A percentile compares a stretch with the other conserved stretches of the same genome.
Evolutionary conservation across 2,888 invertebrate species (phyloP).

Genomic region (Netelia melanura): DNA sequence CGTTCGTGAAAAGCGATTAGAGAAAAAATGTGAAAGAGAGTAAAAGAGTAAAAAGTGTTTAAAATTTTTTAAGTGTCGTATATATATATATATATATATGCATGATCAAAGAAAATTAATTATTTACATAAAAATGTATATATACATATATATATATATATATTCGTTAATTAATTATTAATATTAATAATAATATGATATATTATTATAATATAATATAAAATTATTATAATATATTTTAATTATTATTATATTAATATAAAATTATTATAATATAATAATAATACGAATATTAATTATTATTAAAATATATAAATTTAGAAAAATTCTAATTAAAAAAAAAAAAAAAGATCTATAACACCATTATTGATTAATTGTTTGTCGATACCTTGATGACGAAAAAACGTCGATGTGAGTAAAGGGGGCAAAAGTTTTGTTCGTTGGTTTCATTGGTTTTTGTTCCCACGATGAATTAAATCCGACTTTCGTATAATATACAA

Average conservation of each 20-base stretch:
- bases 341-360: slow-evolving; percentile 12
- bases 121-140: slow-evolving; percentile 43
- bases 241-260: too few relatives aligned
- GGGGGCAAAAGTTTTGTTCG: slow-evolving; percentile 22
- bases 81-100: slow-evolving; percentile 8
- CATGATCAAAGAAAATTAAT: slow-evolving; percentile 43
- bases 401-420: slow-evolving; percentile 60
- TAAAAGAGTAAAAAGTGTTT: slow-evolving; percentile 42
- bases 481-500: slow-evolving; percentile 62
- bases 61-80: slow-evolving; percentile 32
- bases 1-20: slow-evolving; percentile 69
- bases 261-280: too few relatives aligned
- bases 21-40: slow-evolving; percentile 52
- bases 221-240: slow-evolving; percentile 55
- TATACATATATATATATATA: slow-evolving; percentile 4
- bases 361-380: too few relatives aligned
- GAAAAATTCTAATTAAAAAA: slow-evolving; percentile 6
- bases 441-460: slow-evolving; percentile 71
- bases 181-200: too few relatives aligned
- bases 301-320: slow-evolving; percentile 44
- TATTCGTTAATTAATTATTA: slow-evolving; percentile 26
- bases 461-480: slow-evolving; percentile 54
- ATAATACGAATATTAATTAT: too few relatives aligned
- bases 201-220: slow-evolving; percentile 44
- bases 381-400: slow-evolving; percentile 75